Percentiles rank a stretch among this genome's conserved stretches.
Evolutionary conservation across 1,140 invertebrate species (phyloP).

Genomic region (Drosophila mojavensis): DNA sequence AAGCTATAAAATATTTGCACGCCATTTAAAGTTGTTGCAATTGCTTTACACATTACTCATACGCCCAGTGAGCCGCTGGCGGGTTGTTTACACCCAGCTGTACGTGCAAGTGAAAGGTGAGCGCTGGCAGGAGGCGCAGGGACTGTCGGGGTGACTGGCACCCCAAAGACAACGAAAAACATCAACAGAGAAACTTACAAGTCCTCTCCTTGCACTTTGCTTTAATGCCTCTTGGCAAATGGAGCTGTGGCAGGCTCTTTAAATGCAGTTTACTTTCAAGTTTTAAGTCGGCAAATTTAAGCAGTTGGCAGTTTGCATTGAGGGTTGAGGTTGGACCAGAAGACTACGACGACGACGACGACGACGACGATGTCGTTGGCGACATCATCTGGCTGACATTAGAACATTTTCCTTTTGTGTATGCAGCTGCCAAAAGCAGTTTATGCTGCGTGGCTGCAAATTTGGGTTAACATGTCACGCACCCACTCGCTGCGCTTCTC

Average conservation of each 20-base stretch:
- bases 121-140: not conserved
- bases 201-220: conserved; percentile 35
- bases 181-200: conserved; percentile 8
- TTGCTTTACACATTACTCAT: conserved; percentile 58
- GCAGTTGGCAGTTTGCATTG: conserved; percentile 52
- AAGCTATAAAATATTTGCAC: conserved; percentile 57
- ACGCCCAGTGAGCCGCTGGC: conserved; percentile 26
- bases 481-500: conserved; percentile 41
- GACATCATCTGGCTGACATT: conserved; percentile 76
- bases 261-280: conserved; percentile 45
- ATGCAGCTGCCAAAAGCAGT: conserved; percentile 77
- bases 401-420: conserved; percentile 68
- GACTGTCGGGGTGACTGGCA: not conserved
- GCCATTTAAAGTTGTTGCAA: conserved; percentile 62
- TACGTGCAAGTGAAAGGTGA: conserved; percentile 19
- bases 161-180: conserved; percentile 31
- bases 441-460: conserved; percentile 69
- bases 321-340: conserved; percentile 45
- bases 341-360: conserved; percentile 9
- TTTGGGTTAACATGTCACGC: conserved; percentile 83
- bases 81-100: conserved; percentile 5
- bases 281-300: conserved; percentile 33
- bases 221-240: conserved; percentile 56
- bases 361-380: conserved; percentile 16
- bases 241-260: conserved; percentile 50